Percentiles rank a stretch among this genome's conserved stretches.
These are phyloP conservation scores for Chascanopsetta lugubris DNA, from an alignment of 2,113 vertebrate genomes.

Conservation along the genomic window DNA sequence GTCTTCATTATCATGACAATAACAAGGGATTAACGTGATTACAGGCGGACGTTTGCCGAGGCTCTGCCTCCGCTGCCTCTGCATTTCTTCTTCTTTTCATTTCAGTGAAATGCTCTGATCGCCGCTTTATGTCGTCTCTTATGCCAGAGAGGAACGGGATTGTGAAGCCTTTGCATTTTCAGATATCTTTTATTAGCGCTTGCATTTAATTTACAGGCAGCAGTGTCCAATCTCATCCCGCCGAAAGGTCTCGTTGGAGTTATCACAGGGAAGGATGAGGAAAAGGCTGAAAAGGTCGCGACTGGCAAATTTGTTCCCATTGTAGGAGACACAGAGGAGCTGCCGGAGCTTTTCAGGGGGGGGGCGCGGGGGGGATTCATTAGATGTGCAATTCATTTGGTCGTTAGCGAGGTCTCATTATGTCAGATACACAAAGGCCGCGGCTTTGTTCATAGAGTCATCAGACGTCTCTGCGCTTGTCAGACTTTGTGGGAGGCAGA, in stretches of 20 bases:
- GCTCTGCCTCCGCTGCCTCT: too few relatives aligned
- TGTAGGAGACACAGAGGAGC: slow-evolving; percentile 54
- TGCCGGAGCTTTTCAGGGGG: slow-evolving; percentile 37
- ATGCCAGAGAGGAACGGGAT: not conserved
- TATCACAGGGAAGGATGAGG: slow-evolving; percentile 24
- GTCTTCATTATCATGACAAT: slow-evolving; percentile 46
- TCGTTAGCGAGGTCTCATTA: slow-evolving; percentile 66
- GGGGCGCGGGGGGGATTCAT: slow-evolving; percentile 58
- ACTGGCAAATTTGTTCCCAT: slow-evolving; percentile 59
- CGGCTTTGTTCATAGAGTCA: slow-evolving; percentile 57
- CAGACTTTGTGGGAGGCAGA: slow-evolving; percentile 39
- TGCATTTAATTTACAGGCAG: slow-evolving; percentile 29
- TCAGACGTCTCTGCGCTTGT: slow-evolving; percentile 38
- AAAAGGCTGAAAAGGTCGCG: slow-evolving; percentile 57
- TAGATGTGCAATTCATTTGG: slow-evolving; percentile 57
- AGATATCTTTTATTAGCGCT: slow-evolving; percentile 25
- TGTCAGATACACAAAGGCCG: slow-evolving; percentile 52
- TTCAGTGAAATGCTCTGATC: slow-evolving; percentile 9
- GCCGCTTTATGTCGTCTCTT: not conserved
- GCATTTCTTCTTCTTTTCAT: slow-evolving; percentile 19
- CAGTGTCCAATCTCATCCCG: slow-evolving; percentile 11
- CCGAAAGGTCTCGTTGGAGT: slow-evolving; percentile 27
- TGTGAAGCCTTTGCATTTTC: not conserved
- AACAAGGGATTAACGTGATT: slow-evolving; percentile 46
- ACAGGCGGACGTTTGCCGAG: slow-evolving; percentile 13